phyloP scores from a whole-genome alignment of 2,113 vertebrate species.

The Gallinago paraguaiae region DNA sequence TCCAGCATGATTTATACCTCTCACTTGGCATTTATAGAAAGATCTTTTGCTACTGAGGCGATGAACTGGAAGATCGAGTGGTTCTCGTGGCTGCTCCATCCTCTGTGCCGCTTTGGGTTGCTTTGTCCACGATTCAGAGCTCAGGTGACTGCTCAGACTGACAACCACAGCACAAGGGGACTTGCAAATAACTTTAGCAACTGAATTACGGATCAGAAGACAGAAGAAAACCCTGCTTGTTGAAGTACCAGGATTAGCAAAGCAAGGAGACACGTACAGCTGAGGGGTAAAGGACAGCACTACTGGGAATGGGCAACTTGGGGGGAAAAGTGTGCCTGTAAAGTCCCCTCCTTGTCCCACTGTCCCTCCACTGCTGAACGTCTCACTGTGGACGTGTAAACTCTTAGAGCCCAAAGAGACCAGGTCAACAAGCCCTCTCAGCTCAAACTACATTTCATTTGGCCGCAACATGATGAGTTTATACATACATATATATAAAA shows the following conservation, averaged over 20 bases:
- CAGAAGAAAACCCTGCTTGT: not conserved
- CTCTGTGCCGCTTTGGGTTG: not conserved
- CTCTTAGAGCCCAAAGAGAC: not conserved
- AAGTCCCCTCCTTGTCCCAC: not conserved
- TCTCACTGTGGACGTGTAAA: not conserved
- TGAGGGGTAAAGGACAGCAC: not conserved
- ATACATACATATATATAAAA: too few species aligned
- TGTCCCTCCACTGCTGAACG: not conserved
- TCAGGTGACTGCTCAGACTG: not conserved
- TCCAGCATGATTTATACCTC: not conserved
- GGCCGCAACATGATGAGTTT: not conserved
- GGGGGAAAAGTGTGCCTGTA: not conserved
- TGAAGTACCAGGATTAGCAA: not conserved
- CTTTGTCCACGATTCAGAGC: not conserved
- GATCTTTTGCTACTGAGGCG: not conserved
- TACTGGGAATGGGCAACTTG: not conserved
- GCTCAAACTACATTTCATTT: not conserved
- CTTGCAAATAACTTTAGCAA: not conserved
- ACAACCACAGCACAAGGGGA: not conserved
- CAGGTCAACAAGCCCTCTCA: not conserved
- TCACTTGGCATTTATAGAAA: not conserved
- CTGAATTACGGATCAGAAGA: not conserved
- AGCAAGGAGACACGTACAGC: not conserved
- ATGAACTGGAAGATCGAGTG: not conserved
- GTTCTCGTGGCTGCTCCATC: not conserved